Conservation (phyloP, 2,797 vertebrate species). For the Falco biarmicus region DNA sequence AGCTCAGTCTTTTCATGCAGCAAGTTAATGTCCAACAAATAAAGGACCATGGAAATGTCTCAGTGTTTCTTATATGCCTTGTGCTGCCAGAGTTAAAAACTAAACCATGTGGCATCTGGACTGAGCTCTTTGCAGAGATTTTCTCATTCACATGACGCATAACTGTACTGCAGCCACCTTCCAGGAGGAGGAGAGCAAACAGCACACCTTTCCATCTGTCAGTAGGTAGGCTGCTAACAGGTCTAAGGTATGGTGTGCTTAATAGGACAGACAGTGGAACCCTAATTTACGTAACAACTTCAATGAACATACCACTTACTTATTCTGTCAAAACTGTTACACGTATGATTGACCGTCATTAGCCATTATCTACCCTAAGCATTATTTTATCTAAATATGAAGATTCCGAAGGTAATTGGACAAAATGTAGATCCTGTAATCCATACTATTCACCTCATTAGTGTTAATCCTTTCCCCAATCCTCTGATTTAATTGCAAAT, state of each 20-base stretch:
- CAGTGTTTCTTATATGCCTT: not conserved
- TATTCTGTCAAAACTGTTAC: not conserved
- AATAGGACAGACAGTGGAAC: not conserved
- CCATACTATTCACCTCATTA: constrained; percentile 72
- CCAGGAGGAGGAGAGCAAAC: not conserved
- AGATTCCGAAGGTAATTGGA: constrained; percentile 63
- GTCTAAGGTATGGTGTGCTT: not conserved
- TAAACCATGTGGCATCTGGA: too few species aligned
- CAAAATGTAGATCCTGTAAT: constrained; percentile 60
- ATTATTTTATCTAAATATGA: constrained; percentile 58
- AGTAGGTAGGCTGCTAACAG: not conserved
- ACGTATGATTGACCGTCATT: constrained; percentile 17
- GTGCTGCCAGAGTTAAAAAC: not conserved
- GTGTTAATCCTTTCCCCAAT: constrained; percentile 67
- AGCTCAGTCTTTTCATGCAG: not conserved
- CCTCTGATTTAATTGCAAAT: constrained; percentile 72
- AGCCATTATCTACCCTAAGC: constrained; percentile 27
- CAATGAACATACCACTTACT: not conserved
- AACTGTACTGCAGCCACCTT: not conserved
- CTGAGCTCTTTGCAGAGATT: not conserved
- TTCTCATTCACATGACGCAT: rapidly evolving
- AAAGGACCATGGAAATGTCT: not conserved
- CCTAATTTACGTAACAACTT: not conserved
- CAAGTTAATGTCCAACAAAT: not conserved
- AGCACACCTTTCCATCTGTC: rapidly evolving